Evolutionary conservation across 2,888 invertebrate species (phyloP).

Genomic region (Argynnis bischoffii): DNA sequence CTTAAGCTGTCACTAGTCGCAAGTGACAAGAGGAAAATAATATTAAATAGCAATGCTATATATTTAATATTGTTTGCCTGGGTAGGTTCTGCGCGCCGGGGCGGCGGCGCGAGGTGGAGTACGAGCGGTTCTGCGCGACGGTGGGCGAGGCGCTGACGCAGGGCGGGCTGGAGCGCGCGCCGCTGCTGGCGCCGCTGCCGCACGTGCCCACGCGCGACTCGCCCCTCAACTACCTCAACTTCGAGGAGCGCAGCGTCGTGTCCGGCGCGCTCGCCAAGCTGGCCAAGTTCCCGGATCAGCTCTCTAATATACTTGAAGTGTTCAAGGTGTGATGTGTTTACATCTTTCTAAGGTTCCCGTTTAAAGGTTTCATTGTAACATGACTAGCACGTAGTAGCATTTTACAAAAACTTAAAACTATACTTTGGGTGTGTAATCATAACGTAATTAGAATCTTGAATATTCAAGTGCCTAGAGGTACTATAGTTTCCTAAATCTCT

Average conservation of each 20-base stretch:
- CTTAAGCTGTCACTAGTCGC: no score
- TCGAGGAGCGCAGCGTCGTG: slow-evolving; percentile 85
- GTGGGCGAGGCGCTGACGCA: slow-evolving; percentile 88
- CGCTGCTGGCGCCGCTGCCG: slow-evolving; percentile 85
- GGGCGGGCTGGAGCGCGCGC: slow-evolving; percentile 84
- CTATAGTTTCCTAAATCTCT: no score
- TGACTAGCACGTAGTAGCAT: no score
- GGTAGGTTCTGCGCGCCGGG: slow-evolving; percentile 84
- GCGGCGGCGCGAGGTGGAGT: slow-evolving; percentile 83
- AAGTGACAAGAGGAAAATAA: no score
- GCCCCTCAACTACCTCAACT: slow-evolving; percentile 85
- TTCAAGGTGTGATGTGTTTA: slow-evolving; percentile 78
- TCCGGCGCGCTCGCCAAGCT: slow-evolving; percentile 87
- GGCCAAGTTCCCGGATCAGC: slow-evolving; percentile 84
- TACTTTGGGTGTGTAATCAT: no score
- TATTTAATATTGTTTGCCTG: background rate
- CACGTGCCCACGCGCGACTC: slow-evolving; percentile 86
- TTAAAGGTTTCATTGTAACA: no score
- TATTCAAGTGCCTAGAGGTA: no score
- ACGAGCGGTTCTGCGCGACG: slow-evolving; percentile 85
- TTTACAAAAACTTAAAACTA: no score
- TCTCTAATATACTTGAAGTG: slow-evolving; percentile 86
- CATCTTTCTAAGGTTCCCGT: no score
- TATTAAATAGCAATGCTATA: no score
- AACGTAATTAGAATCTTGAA: no score